Conservation (phyloP, 2,888 invertebrate species). For the Phengaris arion region DNA sequence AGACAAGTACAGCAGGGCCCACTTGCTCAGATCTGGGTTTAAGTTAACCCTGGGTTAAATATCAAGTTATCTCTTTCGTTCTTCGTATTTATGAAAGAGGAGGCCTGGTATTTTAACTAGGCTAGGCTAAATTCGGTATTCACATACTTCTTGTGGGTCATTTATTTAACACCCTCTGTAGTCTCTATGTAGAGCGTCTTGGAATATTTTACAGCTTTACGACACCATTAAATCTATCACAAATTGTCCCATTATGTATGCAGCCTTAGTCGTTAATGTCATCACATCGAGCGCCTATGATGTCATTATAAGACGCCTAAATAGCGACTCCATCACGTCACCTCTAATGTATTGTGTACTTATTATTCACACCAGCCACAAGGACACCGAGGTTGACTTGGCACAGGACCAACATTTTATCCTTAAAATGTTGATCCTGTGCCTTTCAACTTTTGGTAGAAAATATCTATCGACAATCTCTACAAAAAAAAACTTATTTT, state of each 20-base stretch:
- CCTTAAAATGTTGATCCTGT: background rate
- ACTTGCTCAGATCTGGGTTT: too few species aligned
- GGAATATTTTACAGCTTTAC: too few species aligned
- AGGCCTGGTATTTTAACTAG: too few species aligned
- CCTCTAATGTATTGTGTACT: slow-evolving; percentile 24
- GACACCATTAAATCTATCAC: background rate
- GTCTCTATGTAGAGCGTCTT: background rate
- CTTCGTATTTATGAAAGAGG: too few species aligned
- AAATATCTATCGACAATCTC: background rate
- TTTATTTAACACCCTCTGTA: too few species aligned
- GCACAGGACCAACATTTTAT: slow-evolving; percentile 1
- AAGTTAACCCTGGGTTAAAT: too few species aligned
- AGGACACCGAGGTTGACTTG: slow-evolving; percentile 10
- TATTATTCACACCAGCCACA: slow-evolving; percentile 24
- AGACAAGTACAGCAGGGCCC: too few species aligned
- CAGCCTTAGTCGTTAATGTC: slow-evolving; percentile 12
- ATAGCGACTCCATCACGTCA: slow-evolving; percentile 21
- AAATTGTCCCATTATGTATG: slow-evolving; percentile 4
- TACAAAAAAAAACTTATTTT: background rate
- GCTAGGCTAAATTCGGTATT: too few species aligned
- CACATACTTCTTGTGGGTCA: too few species aligned
- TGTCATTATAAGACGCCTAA: slow-evolving; percentile 27
- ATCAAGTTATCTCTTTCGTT: too few species aligned
- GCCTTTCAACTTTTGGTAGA: background rate
- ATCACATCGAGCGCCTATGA: slow-evolving; percentile 21